A percentile compares a stretch with the other conserved stretches of the same genome.
Conservation (phyloP, 2,113 vertebrate species). For the Grammomys surdaster region DNA sequence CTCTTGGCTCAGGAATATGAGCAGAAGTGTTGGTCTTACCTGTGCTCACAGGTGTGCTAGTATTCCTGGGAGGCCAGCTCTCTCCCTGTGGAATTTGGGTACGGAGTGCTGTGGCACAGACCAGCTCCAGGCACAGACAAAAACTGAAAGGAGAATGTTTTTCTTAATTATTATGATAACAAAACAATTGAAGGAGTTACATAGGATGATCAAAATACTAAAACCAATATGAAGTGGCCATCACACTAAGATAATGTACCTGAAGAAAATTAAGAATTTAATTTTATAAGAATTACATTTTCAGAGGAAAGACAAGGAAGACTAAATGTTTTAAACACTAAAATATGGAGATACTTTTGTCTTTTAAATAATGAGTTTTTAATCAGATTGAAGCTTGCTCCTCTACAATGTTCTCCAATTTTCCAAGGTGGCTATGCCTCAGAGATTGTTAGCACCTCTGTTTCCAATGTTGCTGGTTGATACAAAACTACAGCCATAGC, state of each 20-base stretch:
- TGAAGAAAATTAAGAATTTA: not conserved
- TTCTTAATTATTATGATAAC: not conserved
- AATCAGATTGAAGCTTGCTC: not conserved
- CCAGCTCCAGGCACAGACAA: too few relatives aligned
- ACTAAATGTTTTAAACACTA: slow-evolving; percentile 44
- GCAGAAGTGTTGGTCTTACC: too few relatives aligned
- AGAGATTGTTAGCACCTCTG: slow-evolving; percentile 69
- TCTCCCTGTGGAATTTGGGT: too few relatives aligned
- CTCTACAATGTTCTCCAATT: not conserved
- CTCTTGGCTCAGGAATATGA: too few relatives aligned
- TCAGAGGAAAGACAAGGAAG: not conserved
- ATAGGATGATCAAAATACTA: not conserved
- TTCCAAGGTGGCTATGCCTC: slow-evolving; percentile 65
- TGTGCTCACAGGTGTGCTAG: too few relatives aligned
- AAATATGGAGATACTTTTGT: slow-evolving; percentile 60
- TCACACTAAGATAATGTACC: not conserved
- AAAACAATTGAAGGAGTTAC: not conserved
- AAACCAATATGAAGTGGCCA: not conserved
- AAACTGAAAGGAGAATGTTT: not conserved
- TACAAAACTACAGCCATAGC: not conserved
- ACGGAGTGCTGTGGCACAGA: too few relatives aligned
- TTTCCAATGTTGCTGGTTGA: slow-evolving; percentile 13
- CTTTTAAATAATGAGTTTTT: slow-evolving; percentile 27
- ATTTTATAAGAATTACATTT: not conserved
- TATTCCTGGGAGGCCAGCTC: too few relatives aligned